Conservation (phyloP, 2,888 invertebrate genomes). For the Coenonympha glycerion region DNA sequence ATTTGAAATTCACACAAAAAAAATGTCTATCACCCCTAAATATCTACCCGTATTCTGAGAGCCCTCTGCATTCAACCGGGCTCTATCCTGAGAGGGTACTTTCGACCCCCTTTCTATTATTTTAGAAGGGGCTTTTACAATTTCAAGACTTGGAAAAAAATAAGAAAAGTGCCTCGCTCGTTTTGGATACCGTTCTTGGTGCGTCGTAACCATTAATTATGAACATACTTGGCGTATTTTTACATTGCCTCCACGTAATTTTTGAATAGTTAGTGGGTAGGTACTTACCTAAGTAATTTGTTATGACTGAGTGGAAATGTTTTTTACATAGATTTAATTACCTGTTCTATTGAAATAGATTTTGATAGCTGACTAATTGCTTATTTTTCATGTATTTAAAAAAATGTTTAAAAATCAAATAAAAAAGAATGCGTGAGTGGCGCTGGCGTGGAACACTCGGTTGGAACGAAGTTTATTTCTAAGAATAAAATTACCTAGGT, state of each 20-base stretch:
- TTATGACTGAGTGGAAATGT: neutral
- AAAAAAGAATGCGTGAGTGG: too few relatives aligned
- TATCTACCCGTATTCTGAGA: slow-evolving; percentile 42
- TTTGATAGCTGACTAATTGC: too few relatives aligned
- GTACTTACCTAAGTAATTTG: too few relatives aligned
- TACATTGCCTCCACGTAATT: slow-evolving; percentile 15
- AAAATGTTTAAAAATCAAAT: too few relatives aligned
- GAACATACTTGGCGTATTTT: slow-evolving; percentile 6
- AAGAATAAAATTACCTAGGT: too few relatives aligned
- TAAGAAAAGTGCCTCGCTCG: slow-evolving; percentile 37
- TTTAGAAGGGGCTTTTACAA: slow-evolving; percentile 50
- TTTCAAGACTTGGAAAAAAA: slow-evolving; percentile 40
- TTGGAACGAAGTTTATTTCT: too few relatives aligned
- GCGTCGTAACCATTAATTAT: slow-evolving; percentile 29
- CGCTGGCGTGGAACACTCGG: too few relatives aligned
- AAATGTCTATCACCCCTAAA: slow-evolving; percentile 44
- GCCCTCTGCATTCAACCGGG: slow-evolving; percentile 45
- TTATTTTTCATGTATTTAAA: too few relatives aligned
- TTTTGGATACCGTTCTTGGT: slow-evolving; percentile 27
- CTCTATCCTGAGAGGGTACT: slow-evolving; percentile 39
- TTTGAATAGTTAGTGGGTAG: slow-evolving; percentile 5
- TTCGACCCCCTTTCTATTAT: slow-evolving; percentile 49
- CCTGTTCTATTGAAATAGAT: too few relatives aligned
- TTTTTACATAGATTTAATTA: slow-evolving; percentile 5
- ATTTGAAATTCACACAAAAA: slow-evolving; percentile 35